Conservation (phyloP, 2,888 invertebrate genomes). For the Theristus sp. region DNA sequence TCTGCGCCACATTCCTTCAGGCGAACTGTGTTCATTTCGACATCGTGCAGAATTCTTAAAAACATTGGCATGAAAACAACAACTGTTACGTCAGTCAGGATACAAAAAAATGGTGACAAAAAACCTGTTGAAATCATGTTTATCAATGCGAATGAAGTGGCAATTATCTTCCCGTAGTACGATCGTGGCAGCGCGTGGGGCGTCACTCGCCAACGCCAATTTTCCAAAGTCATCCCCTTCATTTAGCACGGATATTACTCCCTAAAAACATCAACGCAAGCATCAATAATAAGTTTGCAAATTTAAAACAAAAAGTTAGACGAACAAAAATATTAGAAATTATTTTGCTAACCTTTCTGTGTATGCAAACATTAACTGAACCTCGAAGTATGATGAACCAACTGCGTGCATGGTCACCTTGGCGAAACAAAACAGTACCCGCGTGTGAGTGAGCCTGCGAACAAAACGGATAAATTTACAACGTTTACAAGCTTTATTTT, state of each 20-base stretch:
- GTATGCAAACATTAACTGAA: conserved; percentile 62
- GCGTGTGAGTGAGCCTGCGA: conserved; percentile 48
- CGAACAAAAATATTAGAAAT: too few species aligned
- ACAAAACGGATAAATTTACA: too few species aligned
- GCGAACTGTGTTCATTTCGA: conserved; percentile 66
- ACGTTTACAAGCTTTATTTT: too few species aligned
- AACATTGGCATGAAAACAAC: background rate
- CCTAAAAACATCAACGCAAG: conserved; percentile 38
- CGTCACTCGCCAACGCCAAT: conserved; percentile 62
- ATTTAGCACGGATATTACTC: conserved; percentile 56
- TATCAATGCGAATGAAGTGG: conserved; percentile 61
- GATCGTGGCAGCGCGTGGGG: conserved; percentile 63
- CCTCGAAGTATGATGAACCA: conserved; percentile 63
- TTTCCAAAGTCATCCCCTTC: conserved; percentile 75
- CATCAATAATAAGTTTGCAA: background rate
- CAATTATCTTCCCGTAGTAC: conserved; percentile 60
- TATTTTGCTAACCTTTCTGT: conserved; percentile 58
- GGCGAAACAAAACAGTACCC: conserved; percentile 43
- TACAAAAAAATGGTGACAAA: background rate
- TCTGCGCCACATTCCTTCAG: conserved; percentile 65
- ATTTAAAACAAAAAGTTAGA: too few species aligned
- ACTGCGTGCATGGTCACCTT: conserved; percentile 62
- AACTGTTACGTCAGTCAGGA: background rate
- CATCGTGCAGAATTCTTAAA: conserved; percentile 40
- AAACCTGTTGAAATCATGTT: conserved; percentile 57